Conservation (phyloP, 2,797 vertebrate species). For the Limosa lapponica region DNA sequence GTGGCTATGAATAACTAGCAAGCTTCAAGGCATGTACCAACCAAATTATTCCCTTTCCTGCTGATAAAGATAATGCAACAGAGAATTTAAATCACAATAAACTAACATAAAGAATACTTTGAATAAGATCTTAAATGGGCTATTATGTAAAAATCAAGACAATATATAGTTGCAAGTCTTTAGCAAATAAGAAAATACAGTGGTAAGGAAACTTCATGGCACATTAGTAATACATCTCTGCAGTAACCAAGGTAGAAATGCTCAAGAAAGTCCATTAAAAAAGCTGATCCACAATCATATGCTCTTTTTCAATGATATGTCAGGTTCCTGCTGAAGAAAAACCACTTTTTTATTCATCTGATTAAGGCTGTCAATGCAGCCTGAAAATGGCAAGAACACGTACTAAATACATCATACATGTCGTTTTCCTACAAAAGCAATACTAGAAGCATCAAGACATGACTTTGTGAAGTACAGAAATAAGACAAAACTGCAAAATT, state of each 20-base stretch:
- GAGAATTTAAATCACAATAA: neutral
- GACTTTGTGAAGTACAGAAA: neutral
- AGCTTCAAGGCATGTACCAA: neutral
- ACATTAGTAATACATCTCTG: neutral
- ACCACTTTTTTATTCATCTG: neutral
- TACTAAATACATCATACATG: neutral
- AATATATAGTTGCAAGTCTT: neutral
- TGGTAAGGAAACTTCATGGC: neutral
- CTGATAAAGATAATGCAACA: constrained; percentile 4
- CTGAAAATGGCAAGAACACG: neutral
- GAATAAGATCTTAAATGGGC: neutral
- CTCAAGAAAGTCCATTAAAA: neutral
- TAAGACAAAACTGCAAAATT: neutral
- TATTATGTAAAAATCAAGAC: neutral
- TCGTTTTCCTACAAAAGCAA: neutral
- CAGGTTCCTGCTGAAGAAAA: neutral
- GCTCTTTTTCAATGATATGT: neutral
- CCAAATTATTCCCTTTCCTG: neutral
- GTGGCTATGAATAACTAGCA: neutral
- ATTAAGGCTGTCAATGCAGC: neutral
- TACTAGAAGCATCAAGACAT: neutral
- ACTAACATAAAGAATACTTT: neutral
- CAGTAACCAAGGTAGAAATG: neutral
- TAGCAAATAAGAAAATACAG: neutral
- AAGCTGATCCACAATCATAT: neutral